phyloP scores from a whole-genome alignment of 1,140 invertebrate genomes.

The Conus ventricosus region DNA sequence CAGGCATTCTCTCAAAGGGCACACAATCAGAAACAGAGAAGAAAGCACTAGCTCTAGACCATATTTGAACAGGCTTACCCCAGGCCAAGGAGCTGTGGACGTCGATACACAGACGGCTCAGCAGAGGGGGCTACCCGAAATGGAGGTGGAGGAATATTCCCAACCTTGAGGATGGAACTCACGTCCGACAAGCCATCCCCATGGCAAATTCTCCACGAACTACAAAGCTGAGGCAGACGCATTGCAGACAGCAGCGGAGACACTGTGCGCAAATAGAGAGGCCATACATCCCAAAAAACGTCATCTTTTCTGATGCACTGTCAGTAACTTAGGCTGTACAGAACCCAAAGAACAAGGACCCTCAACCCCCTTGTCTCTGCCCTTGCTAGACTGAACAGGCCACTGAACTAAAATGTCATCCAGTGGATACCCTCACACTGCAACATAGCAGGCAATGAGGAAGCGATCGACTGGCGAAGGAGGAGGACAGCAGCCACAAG shows the following conservation, averaged over 20 bases:
- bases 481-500: background rate
- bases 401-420: constrained; percentile 11
- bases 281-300: background rate
- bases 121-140: constrained; percentile 2
- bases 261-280: background rate
- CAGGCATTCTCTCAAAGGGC: background rate
- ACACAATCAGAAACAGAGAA: background rate
- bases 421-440: constrained; percentile 25
- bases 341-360: background rate
- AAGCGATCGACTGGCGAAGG: background rate
- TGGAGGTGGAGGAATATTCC: background rate
- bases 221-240: background rate
- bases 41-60: background rate
- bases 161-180: background rate
- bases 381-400: background rate
- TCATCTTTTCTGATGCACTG: background rate
- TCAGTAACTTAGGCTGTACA: background rate
- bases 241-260: background rate
- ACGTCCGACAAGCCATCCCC: background rate
- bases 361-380: background rate
- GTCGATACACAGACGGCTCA: background rate
- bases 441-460: too few species aligned
- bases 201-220: background rate
- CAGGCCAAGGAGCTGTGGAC: background rate
- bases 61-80: background rate